These are phyloP conservation scores for Emydocephalus ijimae DNA, from an alignment of 2,113 vertebrate species.

Conservation along the genomic window DNA sequence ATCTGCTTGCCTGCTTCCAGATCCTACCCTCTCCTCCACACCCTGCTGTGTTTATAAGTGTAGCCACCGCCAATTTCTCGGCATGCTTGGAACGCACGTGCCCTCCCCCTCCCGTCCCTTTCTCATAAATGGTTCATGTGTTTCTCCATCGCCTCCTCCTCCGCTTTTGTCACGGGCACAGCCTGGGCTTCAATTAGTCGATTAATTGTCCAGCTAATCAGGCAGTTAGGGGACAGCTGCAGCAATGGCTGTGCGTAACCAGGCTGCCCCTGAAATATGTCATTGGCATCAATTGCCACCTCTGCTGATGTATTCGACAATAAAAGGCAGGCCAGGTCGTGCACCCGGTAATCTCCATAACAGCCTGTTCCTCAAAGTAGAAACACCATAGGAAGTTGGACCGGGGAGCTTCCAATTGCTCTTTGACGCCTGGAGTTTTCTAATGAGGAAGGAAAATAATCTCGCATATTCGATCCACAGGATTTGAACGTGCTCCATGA, in stretches of 20 bases:
- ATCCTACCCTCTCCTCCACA: neutral
- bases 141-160: constrained; percentile 39
- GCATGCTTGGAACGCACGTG: neutral
- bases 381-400: constrained; percentile 21
- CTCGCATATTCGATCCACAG: constrained; percentile 22
- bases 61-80: neutral
- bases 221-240: constrained; percentile 74
- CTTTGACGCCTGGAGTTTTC: neutral
- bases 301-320: constrained; percentile 61
- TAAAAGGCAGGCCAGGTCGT: constrained; percentile 52
- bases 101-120: neutral
- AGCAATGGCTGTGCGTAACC: constrained; percentile 55
- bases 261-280: constrained; percentile 63
- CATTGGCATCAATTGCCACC: constrained; percentile 67
- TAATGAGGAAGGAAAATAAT: constrained; percentile 11
- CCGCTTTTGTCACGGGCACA: constrained; percentile 59
- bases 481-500: constrained; percentile 23
- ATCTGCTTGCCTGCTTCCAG: neutral
- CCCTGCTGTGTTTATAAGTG: neutral
- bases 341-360: constrained; percentile 8
- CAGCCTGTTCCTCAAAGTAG: constrained; percentile 8
- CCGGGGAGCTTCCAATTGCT: constrained; percentile 45
- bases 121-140: constrained; percentile 19
- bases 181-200: constrained; percentile 69
- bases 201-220: constrained; percentile 75